phyloP scores from a whole-genome alignment of 2,797 vertebrate species.

The Micromesistius poutassou region DNA sequence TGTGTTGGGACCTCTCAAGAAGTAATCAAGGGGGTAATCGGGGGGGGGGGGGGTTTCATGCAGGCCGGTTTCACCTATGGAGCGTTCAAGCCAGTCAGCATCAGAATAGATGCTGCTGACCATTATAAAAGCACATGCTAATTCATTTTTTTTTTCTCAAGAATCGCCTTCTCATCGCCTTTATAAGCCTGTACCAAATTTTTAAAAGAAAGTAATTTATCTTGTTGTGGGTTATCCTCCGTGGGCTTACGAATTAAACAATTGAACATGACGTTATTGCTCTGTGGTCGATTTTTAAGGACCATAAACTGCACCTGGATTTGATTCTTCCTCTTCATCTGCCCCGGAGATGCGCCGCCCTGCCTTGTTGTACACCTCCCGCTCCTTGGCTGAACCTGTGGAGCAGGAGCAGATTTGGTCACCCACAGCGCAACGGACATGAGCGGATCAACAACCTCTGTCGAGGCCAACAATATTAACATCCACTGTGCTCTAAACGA shows the following conservation, averaged over 20 bases:
- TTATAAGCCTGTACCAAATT: too few species aligned
- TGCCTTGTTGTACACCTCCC: conserved; percentile 69
- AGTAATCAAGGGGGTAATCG: not conserved
- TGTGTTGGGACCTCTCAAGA: not conserved
- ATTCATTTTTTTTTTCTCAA: too few species aligned
- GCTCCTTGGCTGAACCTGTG: conserved; percentile 74
- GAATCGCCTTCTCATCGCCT: too few species aligned
- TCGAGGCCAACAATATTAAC: not conserved
- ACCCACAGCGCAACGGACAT: not conserved
- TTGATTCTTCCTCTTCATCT: not conserved
- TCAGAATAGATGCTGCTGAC: not conserved
- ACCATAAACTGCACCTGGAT: not conserved
- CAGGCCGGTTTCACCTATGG: not conserved
- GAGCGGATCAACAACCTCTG: not conserved
- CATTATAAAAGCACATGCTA: not conserved
- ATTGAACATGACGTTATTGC: not conserved
- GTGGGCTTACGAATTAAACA: not conserved
- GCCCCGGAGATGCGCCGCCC: conserved; percentile 40
- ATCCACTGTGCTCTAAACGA: not conserved
- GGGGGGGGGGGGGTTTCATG: not conserved
- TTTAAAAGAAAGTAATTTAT: not conserved
- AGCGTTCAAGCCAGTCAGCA: not conserved
- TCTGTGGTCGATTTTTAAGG: not conserved
- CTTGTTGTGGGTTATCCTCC: not conserved
- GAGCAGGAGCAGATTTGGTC: conserved; percentile 4